Evolutionary conservation across 1,140 invertebrate genomes (phyloP), one percentile per base, ranked within the genome.

Genomic region (Bilobella aurantiaca): DNA sequence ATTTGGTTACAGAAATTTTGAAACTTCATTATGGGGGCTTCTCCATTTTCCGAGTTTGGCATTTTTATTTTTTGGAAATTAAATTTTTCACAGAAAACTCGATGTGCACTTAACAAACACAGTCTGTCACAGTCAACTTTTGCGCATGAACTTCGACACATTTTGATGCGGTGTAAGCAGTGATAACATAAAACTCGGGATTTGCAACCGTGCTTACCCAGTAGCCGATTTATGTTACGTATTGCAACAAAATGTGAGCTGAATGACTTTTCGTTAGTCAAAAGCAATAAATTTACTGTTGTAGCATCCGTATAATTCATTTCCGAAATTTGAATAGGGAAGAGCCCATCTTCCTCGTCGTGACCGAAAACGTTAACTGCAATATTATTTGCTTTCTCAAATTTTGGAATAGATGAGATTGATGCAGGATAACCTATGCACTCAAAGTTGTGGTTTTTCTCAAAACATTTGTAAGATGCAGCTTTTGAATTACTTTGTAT

Each of bases 1-100:
- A 30, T 31, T 29, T 59, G 58, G 31, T 59, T 59, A 5, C 58
- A 8, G 31, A 59, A 59, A 59, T 59, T 59, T 59, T 59, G 12
- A 23, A 59, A 59, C 23, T 8, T 12, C 8, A 59, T 18, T 14
- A 18, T 29, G 3, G 58, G 58, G 3, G 23, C 8, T 12, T 12
- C 21, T 23, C n/a, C n/a, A 57, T 57, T 57, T 21, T 57, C 5
- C n/a, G n/a, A 57, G 8, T 28, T 29, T 59, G 58, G 58, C 58
- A 59, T 31, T 29, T 14, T 59, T 23, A 59, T 29, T 29, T 59
- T 59, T 25, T 59, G 58, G 5, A 5, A 12, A 8, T 29, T 18
- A 59, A 31, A 31, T 14, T 59, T 59, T 8, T 8, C 12, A 12
- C 58, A 59, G 8, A 18, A 8, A 30, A 29, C 28, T 8, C 5